phyloP scores from a whole-genome alignment of 1,140 invertebrate species.

The Scaptomyza pallida region DNA sequence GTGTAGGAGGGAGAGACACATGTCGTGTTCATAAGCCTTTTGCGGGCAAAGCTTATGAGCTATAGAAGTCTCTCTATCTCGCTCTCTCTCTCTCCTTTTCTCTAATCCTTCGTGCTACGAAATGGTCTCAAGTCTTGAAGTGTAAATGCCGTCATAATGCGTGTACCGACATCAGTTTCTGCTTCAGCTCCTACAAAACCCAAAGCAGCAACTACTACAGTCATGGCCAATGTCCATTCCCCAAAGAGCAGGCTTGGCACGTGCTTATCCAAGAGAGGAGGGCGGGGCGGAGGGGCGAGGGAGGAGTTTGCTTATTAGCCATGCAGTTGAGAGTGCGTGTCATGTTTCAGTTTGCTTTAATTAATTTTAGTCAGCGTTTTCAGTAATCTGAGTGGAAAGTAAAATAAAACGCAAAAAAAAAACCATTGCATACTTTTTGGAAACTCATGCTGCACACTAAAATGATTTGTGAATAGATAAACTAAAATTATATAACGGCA shows the following conservation, averaged over 20 bases:
- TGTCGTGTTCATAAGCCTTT: slow-evolving; percentile 48
- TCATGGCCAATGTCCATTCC: slow-evolving; percentile 2
- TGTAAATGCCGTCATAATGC: slow-evolving; percentile 78
- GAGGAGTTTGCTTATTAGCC: slow-evolving; percentile 35
- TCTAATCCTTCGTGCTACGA: slow-evolving; percentile 54
- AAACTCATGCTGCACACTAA: not conserved
- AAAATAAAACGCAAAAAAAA: slow-evolving; percentile 15
- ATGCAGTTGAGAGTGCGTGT: slow-evolving; percentile 62
- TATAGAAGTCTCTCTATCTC: slow-evolving; percentile 48
- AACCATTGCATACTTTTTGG: slow-evolving; percentile 29
- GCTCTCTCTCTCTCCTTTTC: no score
- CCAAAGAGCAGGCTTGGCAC: slow-evolving; percentile 30
- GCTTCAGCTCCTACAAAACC: slow-evolving; percentile 16
- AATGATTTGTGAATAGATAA: not conserved
- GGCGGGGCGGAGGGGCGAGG: not conserved
- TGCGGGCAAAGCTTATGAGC: slow-evolving; percentile 61
- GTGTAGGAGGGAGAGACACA: not conserved
- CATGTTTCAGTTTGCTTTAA: slow-evolving; percentile 72
- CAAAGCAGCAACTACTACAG: not conserved
- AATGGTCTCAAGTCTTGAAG: slow-evolving; percentile 42
- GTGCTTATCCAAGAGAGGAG: slow-evolving; percentile 25
- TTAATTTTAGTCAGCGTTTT: slow-evolving; percentile 56
- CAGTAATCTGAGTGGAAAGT: slow-evolving; percentile 48
- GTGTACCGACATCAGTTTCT: slow-evolving; percentile 68
- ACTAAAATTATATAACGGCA: not conserved